Base-by-base conservation (phyloP, 2,797 vertebrate species). In the Myotis daubentonii region DNA sequence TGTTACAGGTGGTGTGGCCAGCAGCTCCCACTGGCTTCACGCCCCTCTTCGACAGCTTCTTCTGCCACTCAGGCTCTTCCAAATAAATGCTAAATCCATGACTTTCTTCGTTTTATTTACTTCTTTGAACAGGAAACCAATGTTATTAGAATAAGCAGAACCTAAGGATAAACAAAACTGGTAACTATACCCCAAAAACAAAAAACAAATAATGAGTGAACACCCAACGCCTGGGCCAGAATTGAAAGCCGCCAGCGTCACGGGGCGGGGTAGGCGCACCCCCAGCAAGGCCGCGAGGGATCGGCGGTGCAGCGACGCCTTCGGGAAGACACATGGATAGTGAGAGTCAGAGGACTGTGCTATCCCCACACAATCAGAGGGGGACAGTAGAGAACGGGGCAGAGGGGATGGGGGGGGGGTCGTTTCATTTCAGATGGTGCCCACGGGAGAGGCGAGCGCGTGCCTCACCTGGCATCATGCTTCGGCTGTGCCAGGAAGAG, bases 401-500 rank as follows among this genome's bases (percentile, higher is more conserved):
- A 53, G 85, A 78, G 68, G 47, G 51, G 30, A 51, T 44, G 74
- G 78, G 94, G 25, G 44, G 16, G 16, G 36, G 25, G 23, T 22
- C 84, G 51, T 62, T 93, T 55, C 36, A 23, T 83, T 89, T 87
- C 86, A 81, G 94, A 81, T 68, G 65, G 92, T 57, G 78, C 91
- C 76, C 88, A 28, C 84, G 70, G 93, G 91, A 66, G 93, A 90
- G 91, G 82, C 66, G 51, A 79, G 97, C 89, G 95, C 94, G 83
- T 93, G 96, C 97, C 97, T 93, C 96, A 98, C 90, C 93, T 97
- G 66, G 94, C 93, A 85, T 98, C 92, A 0, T 60, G 97, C 97
- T 98, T 98, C 81, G 47, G 94, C 75, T 93, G 1, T 96, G 98
- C 96, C 97, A 98, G 97, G 95, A 97, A 97, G 96, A 98, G 97